These are phyloP conservation scores for Anguilla megastoma DNA, from an alignment of 2,797 vertebrate species.

Conservation along the genomic window DNA sequence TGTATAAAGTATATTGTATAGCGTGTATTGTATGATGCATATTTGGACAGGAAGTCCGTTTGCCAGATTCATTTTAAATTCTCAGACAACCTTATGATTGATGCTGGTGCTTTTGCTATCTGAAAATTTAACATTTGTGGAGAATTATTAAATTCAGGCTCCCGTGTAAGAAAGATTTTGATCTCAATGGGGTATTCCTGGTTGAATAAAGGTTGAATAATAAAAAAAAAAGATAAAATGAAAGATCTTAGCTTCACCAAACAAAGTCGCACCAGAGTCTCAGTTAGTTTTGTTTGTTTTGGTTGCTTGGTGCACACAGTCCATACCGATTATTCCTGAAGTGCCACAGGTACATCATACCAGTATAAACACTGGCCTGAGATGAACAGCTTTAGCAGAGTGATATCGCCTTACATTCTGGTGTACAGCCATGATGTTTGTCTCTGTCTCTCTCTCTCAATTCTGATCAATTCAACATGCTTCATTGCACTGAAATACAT, in stretches of 20 bases:
- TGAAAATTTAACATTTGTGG: background rate
- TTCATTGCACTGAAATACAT: too few species aligned
- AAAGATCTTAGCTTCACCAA: background rate
- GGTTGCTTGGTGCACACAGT: background rate
- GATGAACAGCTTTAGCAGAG: background rate
- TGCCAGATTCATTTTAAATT: background rate
- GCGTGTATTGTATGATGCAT: too few species aligned
- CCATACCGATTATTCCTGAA: background rate
- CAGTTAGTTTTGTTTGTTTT: background rate
- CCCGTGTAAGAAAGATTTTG: too few species aligned
- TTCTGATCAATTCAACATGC: too few species aligned
- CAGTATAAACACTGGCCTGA: background rate
- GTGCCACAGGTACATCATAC: background rate
- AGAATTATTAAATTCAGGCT: background rate
- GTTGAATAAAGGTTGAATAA: too few species aligned
- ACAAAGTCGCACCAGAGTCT: background rate
- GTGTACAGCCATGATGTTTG: background rate
- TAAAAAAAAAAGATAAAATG: background rate
- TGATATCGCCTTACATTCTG: background rate
- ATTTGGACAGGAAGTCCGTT: background rate
- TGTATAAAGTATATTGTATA: too few species aligned
- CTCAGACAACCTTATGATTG: too few species aligned
- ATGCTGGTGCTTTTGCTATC: background rate
- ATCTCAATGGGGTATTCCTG: too few species aligned
- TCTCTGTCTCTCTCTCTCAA: too few species aligned